Percentiles rank a stretch among this genome's conserved stretches.
Conservation (phyloP, 2,113 vertebrate genomes). For the Seriola quinqueradiata region DNA sequence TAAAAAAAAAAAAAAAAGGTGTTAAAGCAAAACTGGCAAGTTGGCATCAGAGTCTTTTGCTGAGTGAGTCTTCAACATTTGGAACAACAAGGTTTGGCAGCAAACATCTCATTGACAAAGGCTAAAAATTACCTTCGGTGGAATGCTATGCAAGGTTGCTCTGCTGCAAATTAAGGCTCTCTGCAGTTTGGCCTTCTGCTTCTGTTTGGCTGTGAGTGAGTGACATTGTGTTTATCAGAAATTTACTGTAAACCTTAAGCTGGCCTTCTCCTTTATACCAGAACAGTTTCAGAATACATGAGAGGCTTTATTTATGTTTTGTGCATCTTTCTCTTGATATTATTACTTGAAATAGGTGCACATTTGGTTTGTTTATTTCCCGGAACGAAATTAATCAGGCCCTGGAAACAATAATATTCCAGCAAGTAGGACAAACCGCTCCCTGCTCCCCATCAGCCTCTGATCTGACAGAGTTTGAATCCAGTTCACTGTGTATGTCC, state of each 20-base stretch:
- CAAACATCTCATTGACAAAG: slow-evolving; percentile 29
- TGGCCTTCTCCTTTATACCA: background rate
- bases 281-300: background rate
- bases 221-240: background rate
- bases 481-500: slow-evolving; percentile 23
- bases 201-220: background rate
- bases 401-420: slow-evolving; percentile 13
- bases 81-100: slow-evolving; percentile 46
- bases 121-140: slow-evolving; percentile 31
- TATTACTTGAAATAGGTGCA: slow-evolving; percentile 11
- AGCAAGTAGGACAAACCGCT: slow-evolving; percentile 54
- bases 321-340: background rate
- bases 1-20: background rate
- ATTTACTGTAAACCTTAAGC: background rate
- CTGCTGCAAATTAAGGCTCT: slow-evolving; percentile 22
- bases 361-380: slow-evolving; percentile 23
- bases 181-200: background rate
- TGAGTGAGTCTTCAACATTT: slow-evolving; percentile 34
- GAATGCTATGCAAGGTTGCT: background rate
- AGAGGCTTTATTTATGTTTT: background rate
- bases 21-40: slow-evolving; percentile 16
- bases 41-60: slow-evolving; percentile 37
- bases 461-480: slow-evolving; percentile 50
- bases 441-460: slow-evolving; percentile 36
- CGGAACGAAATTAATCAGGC: slow-evolving; percentile 27